Evolutionary conservation across 2,797 vertebrate species (phyloP).

Genomic region (Channa striata): DNA sequence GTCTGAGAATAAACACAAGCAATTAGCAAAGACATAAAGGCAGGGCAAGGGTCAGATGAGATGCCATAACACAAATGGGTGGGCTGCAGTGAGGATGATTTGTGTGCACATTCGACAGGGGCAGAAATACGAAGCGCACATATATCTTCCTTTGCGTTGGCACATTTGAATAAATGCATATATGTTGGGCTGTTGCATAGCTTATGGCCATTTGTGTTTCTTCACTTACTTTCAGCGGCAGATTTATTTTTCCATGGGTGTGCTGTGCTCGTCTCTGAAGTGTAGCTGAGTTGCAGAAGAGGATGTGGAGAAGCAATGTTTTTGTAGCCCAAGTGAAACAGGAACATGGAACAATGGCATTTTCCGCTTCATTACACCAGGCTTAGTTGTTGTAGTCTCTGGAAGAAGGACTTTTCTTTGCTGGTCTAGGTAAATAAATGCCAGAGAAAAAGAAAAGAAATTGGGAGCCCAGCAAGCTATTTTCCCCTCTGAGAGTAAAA

Average conservation of each 20-base stretch:
- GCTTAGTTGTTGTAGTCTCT: slow-evolving; percentile 48
- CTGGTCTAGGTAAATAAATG: slow-evolving; percentile 65
- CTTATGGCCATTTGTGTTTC: slow-evolving; percentile 65
- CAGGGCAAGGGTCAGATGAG: slow-evolving; percentile 72
- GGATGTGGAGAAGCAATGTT: slow-evolving; percentile 54
- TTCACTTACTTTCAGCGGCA: slow-evolving; percentile 57
- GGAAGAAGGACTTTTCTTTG: slow-evolving; percentile 52
- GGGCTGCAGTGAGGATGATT: slow-evolving; percentile 60
- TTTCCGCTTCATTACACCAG: slow-evolving; percentile 76
- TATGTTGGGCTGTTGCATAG: slow-evolving; percentile 36
- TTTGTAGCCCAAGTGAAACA: slow-evolving; percentile 72
- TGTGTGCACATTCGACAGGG: slow-evolving; percentile 40
- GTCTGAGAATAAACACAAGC: slow-evolving; percentile 72
- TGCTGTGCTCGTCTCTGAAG: slow-evolving; percentile 72
- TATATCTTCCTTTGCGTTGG: slow-evolving; percentile 49
- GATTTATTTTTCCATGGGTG: slow-evolving; percentile 72
- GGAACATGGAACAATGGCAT: slow-evolving; percentile 80
- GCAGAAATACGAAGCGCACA: slow-evolving; percentile 41
- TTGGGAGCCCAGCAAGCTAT: slow-evolving; percentile 47
- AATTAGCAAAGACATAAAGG: slow-evolving; percentile 71
- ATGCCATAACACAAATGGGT: slow-evolving; percentile 76
- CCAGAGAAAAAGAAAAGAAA: slow-evolving; percentile 42
- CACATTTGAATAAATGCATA: slow-evolving; percentile 58
- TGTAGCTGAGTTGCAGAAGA: slow-evolving; percentile 58
- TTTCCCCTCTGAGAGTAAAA: slow-evolving; percentile 52